Conservation (phyloP, 2,797 vertebrate genomes). For the Thripadectes ignobilis region DNA sequence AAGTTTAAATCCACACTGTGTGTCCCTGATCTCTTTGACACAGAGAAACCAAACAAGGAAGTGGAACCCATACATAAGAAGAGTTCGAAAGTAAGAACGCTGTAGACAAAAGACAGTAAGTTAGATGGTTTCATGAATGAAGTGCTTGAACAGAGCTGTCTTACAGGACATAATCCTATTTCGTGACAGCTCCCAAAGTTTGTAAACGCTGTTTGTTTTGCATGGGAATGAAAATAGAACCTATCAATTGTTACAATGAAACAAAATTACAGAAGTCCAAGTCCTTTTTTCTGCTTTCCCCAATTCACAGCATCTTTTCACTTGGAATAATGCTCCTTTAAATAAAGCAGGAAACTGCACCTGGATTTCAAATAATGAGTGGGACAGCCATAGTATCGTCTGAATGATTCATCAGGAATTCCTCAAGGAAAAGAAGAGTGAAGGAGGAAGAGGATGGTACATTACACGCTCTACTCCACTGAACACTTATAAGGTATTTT, state of each 20-base stretch:
- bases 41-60: conserved; percentile 98
- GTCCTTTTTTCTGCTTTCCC: background rate
- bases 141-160: background rate
- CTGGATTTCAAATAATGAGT: background rate
- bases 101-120: conserved; percentile 69
- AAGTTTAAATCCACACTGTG: conserved; percentile 96
- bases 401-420: background rate
- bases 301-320: background rate
- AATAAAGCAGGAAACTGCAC: background rate
- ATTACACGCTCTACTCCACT: background rate
- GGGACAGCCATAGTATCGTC: background rate
- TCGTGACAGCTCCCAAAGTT: background rate
- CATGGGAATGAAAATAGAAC: background rate
- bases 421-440: background rate
- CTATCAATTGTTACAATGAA: background rate
- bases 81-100: conserved; percentile 92
- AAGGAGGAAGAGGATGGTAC: background rate
- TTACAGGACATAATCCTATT: background rate
- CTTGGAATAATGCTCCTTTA: background rate
- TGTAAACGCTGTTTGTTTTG: background rate
- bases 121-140: background rate
- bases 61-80: conserved; percentile 98
- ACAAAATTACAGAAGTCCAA: background rate
- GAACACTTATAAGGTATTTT: background rate
- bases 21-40: conserved; percentile 91